Conservation (phyloP, 2,888 invertebrate genomes). For the Pasiphila rectangulata region DNA sequence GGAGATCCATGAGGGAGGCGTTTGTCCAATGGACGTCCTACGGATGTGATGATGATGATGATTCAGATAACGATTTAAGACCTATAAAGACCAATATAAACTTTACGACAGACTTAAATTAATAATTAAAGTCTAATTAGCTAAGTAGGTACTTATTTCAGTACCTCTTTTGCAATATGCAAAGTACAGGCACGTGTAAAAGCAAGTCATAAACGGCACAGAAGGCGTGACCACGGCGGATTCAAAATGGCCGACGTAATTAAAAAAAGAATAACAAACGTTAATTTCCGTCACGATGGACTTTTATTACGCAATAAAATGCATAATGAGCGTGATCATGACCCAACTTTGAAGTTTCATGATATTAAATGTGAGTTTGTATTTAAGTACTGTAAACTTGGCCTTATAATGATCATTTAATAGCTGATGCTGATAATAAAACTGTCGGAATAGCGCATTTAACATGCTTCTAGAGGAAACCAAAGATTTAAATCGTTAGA, state of each 20-base stretch:
- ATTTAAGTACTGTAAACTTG: constrained; percentile 17
- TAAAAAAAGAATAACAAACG: constrained; percentile 40
- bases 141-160: constrained; percentile 6
- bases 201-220: constrained; percentile 30
- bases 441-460: constrained; percentile 19
- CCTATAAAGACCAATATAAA: too few relatives aligned
- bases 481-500: too few relatives aligned
- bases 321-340: constrained; percentile 28
- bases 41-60: too few relatives aligned
- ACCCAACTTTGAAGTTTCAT: constrained; percentile 28
- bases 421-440: constrained; percentile 25
- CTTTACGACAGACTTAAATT: not conserved
- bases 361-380: constrained; percentile 28
- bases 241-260: constrained; percentile 47
- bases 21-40: too few relatives aligned
- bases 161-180: constrained; percentile 7
- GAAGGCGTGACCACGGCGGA: constrained; percentile 40
- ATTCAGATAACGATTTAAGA: too few relatives aligned
- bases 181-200: constrained; percentile 22
- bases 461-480: constrained; percentile 27
- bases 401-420: constrained; percentile 19
- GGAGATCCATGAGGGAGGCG: too few relatives aligned
- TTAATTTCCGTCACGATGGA: constrained; percentile 42
- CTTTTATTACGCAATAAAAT: constrained; percentile 26
- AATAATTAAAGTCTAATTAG: constrained; percentile 6